These are phyloP conservation scores for Plutella xylostella DNA, from an alignment of 2,888 invertebrate species.

Conservation along the genomic window DNA sequence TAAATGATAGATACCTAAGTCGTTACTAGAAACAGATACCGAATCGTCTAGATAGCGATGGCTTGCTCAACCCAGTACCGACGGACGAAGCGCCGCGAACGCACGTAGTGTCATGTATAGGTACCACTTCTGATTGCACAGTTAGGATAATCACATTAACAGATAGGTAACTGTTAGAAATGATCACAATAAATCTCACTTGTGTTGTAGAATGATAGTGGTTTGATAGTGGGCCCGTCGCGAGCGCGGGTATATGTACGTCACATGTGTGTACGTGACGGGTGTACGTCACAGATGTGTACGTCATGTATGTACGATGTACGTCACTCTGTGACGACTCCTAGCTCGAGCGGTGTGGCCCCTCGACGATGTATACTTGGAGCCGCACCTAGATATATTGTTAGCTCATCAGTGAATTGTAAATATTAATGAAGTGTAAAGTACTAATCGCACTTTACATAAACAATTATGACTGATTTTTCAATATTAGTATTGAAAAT, in stretches of 20 bases:
- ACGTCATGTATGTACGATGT: background rate
- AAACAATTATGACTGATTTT: constrained; percentile 61
- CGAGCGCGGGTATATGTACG: background rate
- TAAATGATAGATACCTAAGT: no score
- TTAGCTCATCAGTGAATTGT: constrained; percentile 47
- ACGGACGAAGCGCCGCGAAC: constrained; percentile 10
- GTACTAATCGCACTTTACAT: constrained; percentile 48
- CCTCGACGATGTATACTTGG: no score
- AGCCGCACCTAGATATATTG: constrained; percentile 37
- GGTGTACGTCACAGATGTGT: background rate
- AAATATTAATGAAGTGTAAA: constrained; percentile 44
- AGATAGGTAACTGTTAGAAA: constrained; percentile 46
- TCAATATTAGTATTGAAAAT: constrained; percentile 40
- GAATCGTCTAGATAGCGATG: constrained; percentile 5
- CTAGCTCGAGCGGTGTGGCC: constrained; percentile 17
- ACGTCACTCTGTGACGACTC: no score
- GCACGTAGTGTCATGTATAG: constrained; percentile 22
- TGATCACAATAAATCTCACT: constrained; percentile 45
- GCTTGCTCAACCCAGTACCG: constrained; percentile 5
- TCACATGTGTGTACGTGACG: constrained; percentile 15
- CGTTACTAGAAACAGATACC: no score
- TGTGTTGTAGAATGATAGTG: constrained; percentile 39
- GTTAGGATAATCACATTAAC: constrained; percentile 41
- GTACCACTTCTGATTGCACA: constrained; percentile 36
- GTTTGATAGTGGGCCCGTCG: constrained; percentile 21